Base-by-base conservation (phyloP, 1,140 invertebrate species). In the Drosophila littoralis region DNA sequence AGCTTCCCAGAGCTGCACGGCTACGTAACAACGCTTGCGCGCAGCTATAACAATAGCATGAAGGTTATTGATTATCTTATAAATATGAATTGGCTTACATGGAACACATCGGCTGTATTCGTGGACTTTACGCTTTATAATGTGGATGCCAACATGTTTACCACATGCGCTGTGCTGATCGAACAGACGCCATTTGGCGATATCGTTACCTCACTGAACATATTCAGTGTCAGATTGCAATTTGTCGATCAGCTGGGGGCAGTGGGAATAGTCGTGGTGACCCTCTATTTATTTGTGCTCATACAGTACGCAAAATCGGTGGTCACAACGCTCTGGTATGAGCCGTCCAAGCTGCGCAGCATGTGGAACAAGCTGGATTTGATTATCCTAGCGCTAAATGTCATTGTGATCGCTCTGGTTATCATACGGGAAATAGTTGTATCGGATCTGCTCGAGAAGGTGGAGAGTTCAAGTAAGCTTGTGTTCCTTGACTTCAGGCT, bases 101-200 rank as follows among this genome's bases (percentile, higher is more conserved):
- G 2, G 1, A 45, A 72, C 0, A 89, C 88, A 0, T 52, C 63
- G 5, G 75, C 60, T 0, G 0, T 91, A 0, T 91, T 91, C 6
- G 69, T 91, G 4, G 91, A 91, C 12, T 91, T 91, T 13, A 81
- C 84, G 1, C 12, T 91, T 6, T 91, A 74, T 66, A 91, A 78
- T 59, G 52, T 12, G 6, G 91, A 91, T 40, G 57, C 72, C 0
- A 79, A 86, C 8, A 61, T 76, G 0, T 90, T 91, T 7, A 63
- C 51, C 6, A 17, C 86, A 1, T 45, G 60, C 33, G 79, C 77
- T 0, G 10, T 91, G 33, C 6, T 38, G 0, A 7, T 91, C 36
- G 91, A 91, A 42, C 65, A 64, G 28, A 83, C 77, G 1, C 63
- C 77, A 0, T 90, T 85, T 13, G 90, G 90, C 0, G 5, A 15